Evolutionary conservation across 2,888 invertebrate species (phyloP), one percentile per base, ranked within the genome.

Genomic region (Hydrotaea diabolus): DNA sequence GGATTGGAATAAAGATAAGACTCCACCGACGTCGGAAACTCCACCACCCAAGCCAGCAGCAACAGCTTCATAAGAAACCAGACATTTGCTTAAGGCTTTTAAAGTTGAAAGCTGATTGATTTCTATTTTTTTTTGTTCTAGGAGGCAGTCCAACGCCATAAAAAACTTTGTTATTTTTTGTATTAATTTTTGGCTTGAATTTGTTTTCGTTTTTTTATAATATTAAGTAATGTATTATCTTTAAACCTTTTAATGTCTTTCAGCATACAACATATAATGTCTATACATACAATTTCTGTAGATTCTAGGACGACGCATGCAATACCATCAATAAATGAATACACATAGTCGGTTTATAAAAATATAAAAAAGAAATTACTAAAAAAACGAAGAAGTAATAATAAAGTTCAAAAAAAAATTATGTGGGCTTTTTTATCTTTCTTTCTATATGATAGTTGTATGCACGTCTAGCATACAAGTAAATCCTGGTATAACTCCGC

Each of bases 1-100:
- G 91, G 96, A 96, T 89, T 99, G 99, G 99, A 99, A 99, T 91
- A 96, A 96, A 90, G 94, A 95, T 79, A 94, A 94, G 86, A 91
- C 92, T 49, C 23, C 79, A 8, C 62, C 78, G 4, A 83, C 87
- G 17, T 73, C 87, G 8, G 74, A 87, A 19, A 79, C 86, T 21
- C 80, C 86, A 17, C 84, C 84, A 11, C 73, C 90, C 21, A 91
- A 91, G 75, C 89, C 91, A 11, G 88, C 89, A 21, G 82, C 91
- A 19, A 89, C 89, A 74, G 21, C 82, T 19, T 55, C 82, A 80
- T 85, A 86, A 23, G 15, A 66, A 31, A 17, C 2, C 2, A 5
- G 1, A 23, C 26, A 13, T 59, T 59, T 13, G 15, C 15, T 15
- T 1, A 15, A 59, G 5, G 26, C 26, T 59, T 26, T 59, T 15